phyloP scores from a whole-genome alignment of 2,888 invertebrate species.

The Drosophila mimetica region DNA sequence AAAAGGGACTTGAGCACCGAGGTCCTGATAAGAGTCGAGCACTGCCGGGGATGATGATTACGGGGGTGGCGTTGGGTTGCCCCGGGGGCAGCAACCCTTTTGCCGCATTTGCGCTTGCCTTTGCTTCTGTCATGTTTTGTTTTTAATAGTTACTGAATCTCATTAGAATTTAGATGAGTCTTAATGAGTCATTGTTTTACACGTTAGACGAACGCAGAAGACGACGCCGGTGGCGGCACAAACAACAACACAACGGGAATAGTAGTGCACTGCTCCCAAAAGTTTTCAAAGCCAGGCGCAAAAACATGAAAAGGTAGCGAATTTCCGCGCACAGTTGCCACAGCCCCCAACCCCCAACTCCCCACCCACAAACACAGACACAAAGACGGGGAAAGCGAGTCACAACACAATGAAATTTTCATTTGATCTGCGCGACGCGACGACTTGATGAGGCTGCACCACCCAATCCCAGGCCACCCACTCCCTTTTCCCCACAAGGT shows the following conservation, averaged over 20 bases:
- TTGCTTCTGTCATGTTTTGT: conserved; percentile 71
- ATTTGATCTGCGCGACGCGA: conserved; percentile 77
- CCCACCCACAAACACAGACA: conserved; percentile 9
- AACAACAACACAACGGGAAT: conserved; percentile 48
- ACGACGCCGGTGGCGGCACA: conserved; percentile 19
- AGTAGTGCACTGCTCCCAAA: conserved; percentile 71
- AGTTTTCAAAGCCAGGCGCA: conserved; percentile 58
- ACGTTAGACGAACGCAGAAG: conserved; percentile 66
- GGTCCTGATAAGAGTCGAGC: conserved; percentile 60
- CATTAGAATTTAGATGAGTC: conserved; percentile 84
- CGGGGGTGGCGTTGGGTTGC: conserved; percentile 18
- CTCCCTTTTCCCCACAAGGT: conserved; percentile 24
- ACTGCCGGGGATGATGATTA: conserved; percentile 13
- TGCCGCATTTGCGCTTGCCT: conserved; percentile 61
- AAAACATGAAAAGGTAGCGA: conserved; percentile 66
- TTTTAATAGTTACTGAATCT: conserved; percentile 84
- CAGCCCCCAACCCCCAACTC: conserved; percentile 21
- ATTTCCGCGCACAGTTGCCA: conserved; percentile 30
- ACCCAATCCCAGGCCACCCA: background rate
- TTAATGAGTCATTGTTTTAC: conserved; percentile 84
- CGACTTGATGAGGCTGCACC: conserved; percentile 60
- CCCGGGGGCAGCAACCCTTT: conserved; percentile 65
- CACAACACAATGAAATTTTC: conserved; percentile 81
- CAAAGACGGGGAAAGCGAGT: conserved; percentile 42
- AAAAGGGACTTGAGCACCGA: conserved; percentile 58